A percentile compares a stretch with the other conserved stretches of the same genome.
Conservation (phyloP, 2,113 vertebrate genomes). For the Morone chrysops region DNA sequence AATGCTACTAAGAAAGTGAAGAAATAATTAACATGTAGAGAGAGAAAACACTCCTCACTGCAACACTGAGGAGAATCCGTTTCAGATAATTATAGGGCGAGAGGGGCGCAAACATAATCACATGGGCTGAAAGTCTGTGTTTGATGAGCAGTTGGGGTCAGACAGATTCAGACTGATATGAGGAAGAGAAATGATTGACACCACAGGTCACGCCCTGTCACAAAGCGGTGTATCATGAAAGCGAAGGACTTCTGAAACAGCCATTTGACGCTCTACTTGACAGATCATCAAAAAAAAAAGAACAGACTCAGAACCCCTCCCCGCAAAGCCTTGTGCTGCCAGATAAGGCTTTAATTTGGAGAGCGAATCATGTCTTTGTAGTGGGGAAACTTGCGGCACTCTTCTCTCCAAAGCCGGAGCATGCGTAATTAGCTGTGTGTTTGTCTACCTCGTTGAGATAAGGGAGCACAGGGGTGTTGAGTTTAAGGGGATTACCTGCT, state of each 20-base stretch:
- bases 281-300: conserved; percentile 49
- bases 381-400: conserved; percentile 45
- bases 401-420: conserved; percentile 62
- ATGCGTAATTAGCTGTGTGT: conserved; percentile 78
- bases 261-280: conserved; percentile 64
- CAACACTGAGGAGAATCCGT: neutral
- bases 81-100: neutral
- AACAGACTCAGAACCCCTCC: conserved; percentile 50
- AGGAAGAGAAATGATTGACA: conserved; percentile 66
- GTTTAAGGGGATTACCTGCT: conserved; percentile 70
- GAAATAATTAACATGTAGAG: conserved; percentile 40
- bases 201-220: conserved; percentile 47
- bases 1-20: conserved; percentile 8
- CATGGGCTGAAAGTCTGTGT: conserved; percentile 12
- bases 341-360: conserved; percentile 76
- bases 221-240: conserved; percentile 63
- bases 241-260: conserved; percentile 56
- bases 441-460: conserved; percentile 75
- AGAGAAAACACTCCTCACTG: conserved; percentile 1
- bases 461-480: conserved; percentile 57
- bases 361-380: conserved; percentile 64
- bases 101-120: conserved; percentile 16
- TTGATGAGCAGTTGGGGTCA: conserved; percentile 47
- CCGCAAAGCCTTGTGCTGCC: conserved; percentile 32
- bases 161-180: conserved; percentile 43